Evolutionary conservation across 2,113 vertebrate species (phyloP), one percentile per base, ranked within the genome.

Genomic region (Pseudorectes ferrugineus): DNA sequence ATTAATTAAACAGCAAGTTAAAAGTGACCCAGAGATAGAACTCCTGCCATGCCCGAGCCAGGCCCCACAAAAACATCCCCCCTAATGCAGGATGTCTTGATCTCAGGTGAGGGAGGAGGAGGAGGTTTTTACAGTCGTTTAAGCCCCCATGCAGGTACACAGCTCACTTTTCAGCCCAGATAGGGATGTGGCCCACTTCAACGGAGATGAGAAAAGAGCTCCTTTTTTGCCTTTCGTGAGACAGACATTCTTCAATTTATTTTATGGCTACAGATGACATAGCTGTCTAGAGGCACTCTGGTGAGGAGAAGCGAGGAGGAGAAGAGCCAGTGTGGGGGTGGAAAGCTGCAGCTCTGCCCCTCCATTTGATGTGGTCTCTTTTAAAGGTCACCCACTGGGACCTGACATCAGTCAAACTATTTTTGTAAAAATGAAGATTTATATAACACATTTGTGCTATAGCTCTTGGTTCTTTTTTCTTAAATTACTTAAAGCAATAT

Each of bases 381-480:
- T 92, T 93, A 73, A 92, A 92, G 91, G 86, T 86, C 45, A 92
- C 59, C 57, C 84, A 68, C 81, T 40, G 75, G 80, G 84, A 89
- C 48, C 16, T 23, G 8, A 63, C 67, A 84, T 59, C 65, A 45
- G 57, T 95, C 93, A 80, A 78, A 74, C 55, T 93, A 59, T 94
- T 96, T 93, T 91, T 91, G 81, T 90, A 94, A 67, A 85, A 93
- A 72, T 74, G 57, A 94, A 96, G 87, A 97, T 95, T 89, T 97
- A 96, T 96, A 82, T 72, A 96, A 96, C 95, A 94, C 57, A 94
- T 93, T 97, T 93, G 84, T 63, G 36, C 87, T 85, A 48, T 84
- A 88, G 63, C 86, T 78, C 83, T 95, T 61, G 29, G 43, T 94
- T 96, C 94, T 85, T 86, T 81, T 91, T 87, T 63, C 74, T 93